Percentiles rank a stretch among this genome's conserved stretches.
Conservation (phyloP, 2,797 vertebrate species). For the Myotis planiceps region DNA sequence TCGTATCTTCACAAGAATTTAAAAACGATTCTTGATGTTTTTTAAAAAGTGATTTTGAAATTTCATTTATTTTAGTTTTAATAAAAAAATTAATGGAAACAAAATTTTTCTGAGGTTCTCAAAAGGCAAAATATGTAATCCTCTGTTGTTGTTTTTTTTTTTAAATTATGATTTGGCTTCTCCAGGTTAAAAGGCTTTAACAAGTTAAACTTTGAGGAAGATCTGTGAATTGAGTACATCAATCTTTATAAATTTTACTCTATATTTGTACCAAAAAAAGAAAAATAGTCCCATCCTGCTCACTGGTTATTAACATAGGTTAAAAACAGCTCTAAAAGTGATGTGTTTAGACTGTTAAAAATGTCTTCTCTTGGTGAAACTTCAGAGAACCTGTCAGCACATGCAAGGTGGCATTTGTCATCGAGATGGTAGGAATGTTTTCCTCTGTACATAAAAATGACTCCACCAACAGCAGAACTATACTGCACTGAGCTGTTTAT, state of each 20-base stretch:
- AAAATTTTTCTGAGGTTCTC: background rate
- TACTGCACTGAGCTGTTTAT: background rate
- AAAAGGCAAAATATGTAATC: slow-evolving; percentile 21
- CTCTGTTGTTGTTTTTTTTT: background rate
- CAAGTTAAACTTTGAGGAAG: slow-evolving; percentile 16
- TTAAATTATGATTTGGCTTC: background rate
- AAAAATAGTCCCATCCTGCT: background rate
- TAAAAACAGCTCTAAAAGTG: background rate
- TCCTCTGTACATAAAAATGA: background rate
- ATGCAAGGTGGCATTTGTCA: background rate
- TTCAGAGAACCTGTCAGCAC: background rate
- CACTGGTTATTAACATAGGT: background rate
- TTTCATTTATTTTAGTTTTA: slow-evolving; percentile 23
- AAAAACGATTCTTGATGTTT: slow-evolving; percentile 19
- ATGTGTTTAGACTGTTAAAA: background rate
- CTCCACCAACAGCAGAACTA: background rate
- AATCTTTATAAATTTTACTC: background rate
- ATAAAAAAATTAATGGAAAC: background rate
- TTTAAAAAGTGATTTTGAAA: background rate
- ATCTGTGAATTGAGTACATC: background rate
- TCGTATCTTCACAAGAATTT: background rate
- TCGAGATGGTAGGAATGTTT: background rate
- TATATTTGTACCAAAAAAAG: background rate
- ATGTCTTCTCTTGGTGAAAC: background rate
- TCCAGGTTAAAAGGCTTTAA: slow-evolving; percentile 1